These are phyloP conservation scores for Hydrochoerus hydrochaeris DNA, from an alignment of 2,113 vertebrate species.

Conservation along the genomic window DNA sequence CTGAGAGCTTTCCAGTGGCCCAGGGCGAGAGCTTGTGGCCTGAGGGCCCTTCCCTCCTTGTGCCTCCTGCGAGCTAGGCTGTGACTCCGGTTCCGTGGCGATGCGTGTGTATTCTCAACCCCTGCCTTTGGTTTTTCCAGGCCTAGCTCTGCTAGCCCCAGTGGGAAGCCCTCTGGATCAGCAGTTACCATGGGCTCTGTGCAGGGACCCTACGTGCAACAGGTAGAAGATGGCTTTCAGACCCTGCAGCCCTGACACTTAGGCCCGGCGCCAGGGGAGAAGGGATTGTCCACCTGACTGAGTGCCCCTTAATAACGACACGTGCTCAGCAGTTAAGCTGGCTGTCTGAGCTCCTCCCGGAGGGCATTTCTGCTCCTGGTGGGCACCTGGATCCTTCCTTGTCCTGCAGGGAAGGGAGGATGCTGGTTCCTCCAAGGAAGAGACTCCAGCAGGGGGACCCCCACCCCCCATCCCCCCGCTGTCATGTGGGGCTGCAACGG, in stretches of 20 bases:
- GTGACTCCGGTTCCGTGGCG: slow-evolving; percentile 81
- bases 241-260: slow-evolving; percentile 70
- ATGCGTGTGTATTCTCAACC: slow-evolving; percentile 85
- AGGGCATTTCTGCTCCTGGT: slow-evolving; percentile 27
- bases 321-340: not conserved
- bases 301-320: not conserved
- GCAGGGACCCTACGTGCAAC: slow-evolving; percentile 95
- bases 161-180: slow-evolving; percentile 94
- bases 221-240: slow-evolving; percentile 89
- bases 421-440: slow-evolving; percentile 34
- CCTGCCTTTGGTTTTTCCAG: slow-evolving; percentile 91
- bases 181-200: slow-evolving; percentile 91
- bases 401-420: slow-evolving; percentile 71
- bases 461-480: no score
- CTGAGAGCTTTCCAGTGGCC: not conserved
- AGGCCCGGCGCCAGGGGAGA: slow-evolving; percentile 69
- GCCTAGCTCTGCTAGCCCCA: slow-evolving; percentile 98
- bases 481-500: slow-evolving; percentile 27
- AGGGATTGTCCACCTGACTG: slow-evolving; percentile 44
- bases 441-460: not conserved
- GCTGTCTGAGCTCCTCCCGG: not conserved
- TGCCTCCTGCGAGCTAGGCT: slow-evolving; percentile 74
- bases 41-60: slow-evolving; percentile 58
- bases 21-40: not conserved
- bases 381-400: slow-evolving; percentile 66